Evolutionary conservation across 2,888 invertebrate species (phyloP).

Genomic region (Lasiommata megera): DNA sequence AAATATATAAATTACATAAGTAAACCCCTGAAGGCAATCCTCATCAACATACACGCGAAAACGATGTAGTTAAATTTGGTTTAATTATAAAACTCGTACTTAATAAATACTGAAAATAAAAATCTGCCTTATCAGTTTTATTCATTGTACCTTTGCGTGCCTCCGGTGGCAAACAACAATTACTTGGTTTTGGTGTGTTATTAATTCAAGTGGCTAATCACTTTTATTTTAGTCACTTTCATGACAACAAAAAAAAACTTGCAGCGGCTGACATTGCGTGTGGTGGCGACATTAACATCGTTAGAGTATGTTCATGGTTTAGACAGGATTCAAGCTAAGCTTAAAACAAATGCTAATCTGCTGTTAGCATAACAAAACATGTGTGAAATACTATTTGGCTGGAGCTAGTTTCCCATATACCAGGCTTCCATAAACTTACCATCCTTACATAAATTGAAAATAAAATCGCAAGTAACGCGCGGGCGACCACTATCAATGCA

Average conservation of each 20-base stretch:
- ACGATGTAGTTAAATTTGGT: background rate
- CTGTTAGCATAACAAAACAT: too few species aligned
- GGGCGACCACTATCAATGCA: too few species aligned
- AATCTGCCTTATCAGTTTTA: constrained; percentile 7
- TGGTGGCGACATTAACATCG: constrained; percentile 16
- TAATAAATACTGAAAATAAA: background rate
- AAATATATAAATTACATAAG: too few species aligned
- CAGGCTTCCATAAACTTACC: too few species aligned
- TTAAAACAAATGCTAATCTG: too few species aligned
- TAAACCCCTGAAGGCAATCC: background rate
- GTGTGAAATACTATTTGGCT: too few species aligned
- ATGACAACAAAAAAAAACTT: constrained; percentile 24
- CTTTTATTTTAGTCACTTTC: constrained; percentile 12
- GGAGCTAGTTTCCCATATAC: too few species aligned
- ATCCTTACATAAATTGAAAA: too few species aligned
- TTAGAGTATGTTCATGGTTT: background rate
- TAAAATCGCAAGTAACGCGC: too few species aligned
- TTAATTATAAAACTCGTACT: constrained; percentile 2
- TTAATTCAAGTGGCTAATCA: constrained; percentile 13
- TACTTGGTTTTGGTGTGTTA: constrained; percentile 9
- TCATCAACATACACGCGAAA: background rate
- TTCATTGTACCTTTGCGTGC: constrained; percentile 10
- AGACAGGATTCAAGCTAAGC: background rate
- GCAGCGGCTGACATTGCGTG: constrained; percentile 20
- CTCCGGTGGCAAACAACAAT: background rate